These are phyloP conservation scores for Panthera leo DNA, from an alignment of 2,113 vertebrate species.

Conservation along the genomic window DNA sequence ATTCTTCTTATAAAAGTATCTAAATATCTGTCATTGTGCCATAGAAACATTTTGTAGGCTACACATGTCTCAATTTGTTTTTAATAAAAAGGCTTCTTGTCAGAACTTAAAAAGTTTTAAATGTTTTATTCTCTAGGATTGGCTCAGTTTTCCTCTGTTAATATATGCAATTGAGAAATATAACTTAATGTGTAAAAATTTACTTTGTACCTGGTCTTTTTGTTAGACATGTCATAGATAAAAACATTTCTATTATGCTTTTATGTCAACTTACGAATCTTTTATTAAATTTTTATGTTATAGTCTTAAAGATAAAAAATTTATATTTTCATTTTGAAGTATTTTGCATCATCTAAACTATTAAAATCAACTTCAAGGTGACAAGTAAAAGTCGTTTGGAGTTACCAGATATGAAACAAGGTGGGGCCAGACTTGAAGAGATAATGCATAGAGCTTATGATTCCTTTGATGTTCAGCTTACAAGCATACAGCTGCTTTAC, in stretches of 20 bases:
- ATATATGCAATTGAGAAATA: neutral
- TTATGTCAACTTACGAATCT: neutral
- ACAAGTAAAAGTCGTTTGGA: constrained; percentile 90
- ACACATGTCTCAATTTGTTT: neutral
- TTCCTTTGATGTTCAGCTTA: constrained; percentile 95
- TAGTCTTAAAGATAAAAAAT: neutral
- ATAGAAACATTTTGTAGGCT: neutral
- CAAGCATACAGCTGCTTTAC: constrained; percentile 94
- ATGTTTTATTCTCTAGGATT: neutral
- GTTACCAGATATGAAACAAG: constrained; percentile 88
- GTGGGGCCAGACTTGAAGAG: constrained; percentile 91
- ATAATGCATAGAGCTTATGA: constrained; percentile 98
- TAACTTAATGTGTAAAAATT: constrained; percentile 14
- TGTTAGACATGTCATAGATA: neutral
- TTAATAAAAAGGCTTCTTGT: neutral
- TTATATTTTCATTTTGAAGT: constrained; percentile 43
- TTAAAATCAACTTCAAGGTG: constrained; percentile 84
- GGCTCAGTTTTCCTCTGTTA: neutral
- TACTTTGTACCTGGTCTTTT: neutral
- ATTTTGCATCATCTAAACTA: constrained; percentile 49
- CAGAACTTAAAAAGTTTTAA: neutral
- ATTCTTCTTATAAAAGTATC: neutral
- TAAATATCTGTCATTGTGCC: neutral
- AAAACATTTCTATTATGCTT: constrained; percentile 16
- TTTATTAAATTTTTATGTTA: constrained; percentile 43